Percentiles rank a stretch among this genome's conserved stretches.
Conservation (phyloP, 2,888 invertebrate species). For the Microctonus aethiopoides region DNA sequence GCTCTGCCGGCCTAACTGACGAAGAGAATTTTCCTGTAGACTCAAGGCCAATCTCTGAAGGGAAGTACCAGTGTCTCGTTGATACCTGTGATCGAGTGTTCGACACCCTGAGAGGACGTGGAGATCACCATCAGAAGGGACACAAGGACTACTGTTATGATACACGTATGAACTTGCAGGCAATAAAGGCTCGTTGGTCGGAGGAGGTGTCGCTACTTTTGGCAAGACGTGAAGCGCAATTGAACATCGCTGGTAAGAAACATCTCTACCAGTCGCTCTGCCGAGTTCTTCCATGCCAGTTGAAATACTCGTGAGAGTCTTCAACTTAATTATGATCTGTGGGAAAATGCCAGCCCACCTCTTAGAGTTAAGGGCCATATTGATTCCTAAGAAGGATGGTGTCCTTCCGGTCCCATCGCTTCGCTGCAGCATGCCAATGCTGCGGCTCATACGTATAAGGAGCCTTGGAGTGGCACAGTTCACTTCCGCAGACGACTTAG, state of each 20-base stretch:
- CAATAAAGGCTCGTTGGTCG: not conserved
- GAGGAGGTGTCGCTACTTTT: not conserved
- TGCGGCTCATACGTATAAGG: too few relatives aligned
- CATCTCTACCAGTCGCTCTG: not conserved
- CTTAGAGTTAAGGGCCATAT: not conserved
- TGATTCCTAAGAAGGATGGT: slow-evolving; percentile 39
- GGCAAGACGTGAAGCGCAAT: not conserved
- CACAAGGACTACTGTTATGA: not conserved
- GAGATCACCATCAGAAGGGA: not conserved
- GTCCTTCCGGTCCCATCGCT: too few relatives aligned
- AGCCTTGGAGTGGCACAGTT: too few relatives aligned
- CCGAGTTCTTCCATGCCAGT: not conserved
- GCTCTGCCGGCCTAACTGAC: not conserved
- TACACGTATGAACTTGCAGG: not conserved
- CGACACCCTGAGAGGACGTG: not conserved
- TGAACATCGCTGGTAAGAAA: not conserved
- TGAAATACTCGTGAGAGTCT: not conserved
- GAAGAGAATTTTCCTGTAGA: not conserved
- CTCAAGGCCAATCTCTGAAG: not conserved
- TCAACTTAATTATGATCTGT: not conserved
- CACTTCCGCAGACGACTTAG: too few relatives aligned
- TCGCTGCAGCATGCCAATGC: too few relatives aligned
- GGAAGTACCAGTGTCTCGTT: not conserved
- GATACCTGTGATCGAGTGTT: not conserved
- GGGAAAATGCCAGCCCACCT: not conserved